Evolutionary conservation across 92 coral and sea anemone species (phyloP).

Genomic region (Bergia sp.): DNA sequence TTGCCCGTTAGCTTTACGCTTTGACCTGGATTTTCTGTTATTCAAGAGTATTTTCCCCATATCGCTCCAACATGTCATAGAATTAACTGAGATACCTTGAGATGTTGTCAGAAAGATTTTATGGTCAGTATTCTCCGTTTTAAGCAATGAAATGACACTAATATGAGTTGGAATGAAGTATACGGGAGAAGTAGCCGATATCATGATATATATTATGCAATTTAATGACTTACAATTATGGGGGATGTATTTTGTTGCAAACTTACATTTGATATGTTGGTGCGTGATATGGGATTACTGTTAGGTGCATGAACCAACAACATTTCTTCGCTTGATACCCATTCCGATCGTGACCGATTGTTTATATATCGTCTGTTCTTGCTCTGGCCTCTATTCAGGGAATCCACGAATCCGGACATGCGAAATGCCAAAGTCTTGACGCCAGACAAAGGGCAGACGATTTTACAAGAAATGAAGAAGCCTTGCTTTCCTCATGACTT

Average conservation of each 20-base stretch:
- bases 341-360: slow-evolving; percentile 56
- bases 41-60: slow-evolving; percentile 28
- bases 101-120: slow-evolving; percentile 29
- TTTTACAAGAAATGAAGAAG: slow-evolving; percentile 81
- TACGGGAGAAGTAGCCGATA: slow-evolving; percentile 54
- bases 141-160: slow-evolving; percentile 66
- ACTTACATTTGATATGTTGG: slow-evolving; percentile 68
- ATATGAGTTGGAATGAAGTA: slow-evolving; percentile 59
- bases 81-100: neutral
- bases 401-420: slow-evolving; percentile 77
- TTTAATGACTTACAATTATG: slow-evolving; percentile 64
- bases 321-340: slow-evolving; percentile 52
- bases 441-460: slow-evolving; percentile 69
- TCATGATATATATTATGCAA: slow-evolving; percentile 63
- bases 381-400: slow-evolving; percentile 59
- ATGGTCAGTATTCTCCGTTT: slow-evolving; percentile 3
- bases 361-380: slow-evolving; percentile 45
- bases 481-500: slow-evolving; percentile 80
- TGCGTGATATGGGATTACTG: slow-evolving; percentile 54
- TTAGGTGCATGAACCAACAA: slow-evolving; percentile 39
- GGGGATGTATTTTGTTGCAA: slow-evolving; percentile 67
- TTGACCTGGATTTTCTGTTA: slow-evolving; percentile 24
- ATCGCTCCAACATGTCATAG: neutral
- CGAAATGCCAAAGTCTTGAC: slow-evolving; percentile 84
- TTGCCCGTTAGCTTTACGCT: slow-evolving; percentile 45